Base-by-base conservation (phyloP, 2,888 invertebrate species). In the Sarcophaga variegata region DNA sequence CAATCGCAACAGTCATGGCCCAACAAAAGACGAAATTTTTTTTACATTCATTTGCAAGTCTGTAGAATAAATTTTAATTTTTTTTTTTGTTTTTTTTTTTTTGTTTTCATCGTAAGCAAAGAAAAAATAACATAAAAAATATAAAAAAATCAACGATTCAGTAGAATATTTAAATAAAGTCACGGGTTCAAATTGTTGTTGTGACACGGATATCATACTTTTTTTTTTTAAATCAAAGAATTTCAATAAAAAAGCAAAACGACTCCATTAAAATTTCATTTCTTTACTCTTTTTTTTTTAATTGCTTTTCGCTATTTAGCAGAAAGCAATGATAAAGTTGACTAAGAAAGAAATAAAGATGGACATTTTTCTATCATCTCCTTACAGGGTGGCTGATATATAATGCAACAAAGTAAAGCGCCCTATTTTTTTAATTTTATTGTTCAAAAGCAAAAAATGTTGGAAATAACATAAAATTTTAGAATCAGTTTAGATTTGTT, bases 91-190 rank as follows among this genome's bases (percentile, higher is more conserved):
- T 49, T 49, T 49, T 49, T 49, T 2, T 4, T 11, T 12, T n/a
- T n/a, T n/a, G 49, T 2, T 49, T 49, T 49, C 14, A 49, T 49
- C 14, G 49, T 27, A 10, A 17, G 17, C 22, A n/a, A 60, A 59
- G 3, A 59, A n/a, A 10, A 20, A 66, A 45, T 0, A 59, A 27
- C 2, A 25, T 3, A 2, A 25, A 27, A 27, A 27, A 27, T 4
- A 27, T 27, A 4, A 27, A 17, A n/a, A 47, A 60, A 69, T n/a
- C n/a, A 17, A n/a, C 45, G 25, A 69, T 17, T 17, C 22, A 70
- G 14, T 20, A 47, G 14, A 22, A 60, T 59, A 77, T 60, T 70
- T 63, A 27, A 78, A 70, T 77, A 6, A 47, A 70, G 45, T 45
- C 60, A 69, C 22, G 37, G 45, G 20, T 71, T 45, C 20, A 27